These are phyloP conservation scores for Pocillopora damicornis DNA, from an alignment of 64 coral and sea anemone species.

Conservation along the genomic window DNA sequence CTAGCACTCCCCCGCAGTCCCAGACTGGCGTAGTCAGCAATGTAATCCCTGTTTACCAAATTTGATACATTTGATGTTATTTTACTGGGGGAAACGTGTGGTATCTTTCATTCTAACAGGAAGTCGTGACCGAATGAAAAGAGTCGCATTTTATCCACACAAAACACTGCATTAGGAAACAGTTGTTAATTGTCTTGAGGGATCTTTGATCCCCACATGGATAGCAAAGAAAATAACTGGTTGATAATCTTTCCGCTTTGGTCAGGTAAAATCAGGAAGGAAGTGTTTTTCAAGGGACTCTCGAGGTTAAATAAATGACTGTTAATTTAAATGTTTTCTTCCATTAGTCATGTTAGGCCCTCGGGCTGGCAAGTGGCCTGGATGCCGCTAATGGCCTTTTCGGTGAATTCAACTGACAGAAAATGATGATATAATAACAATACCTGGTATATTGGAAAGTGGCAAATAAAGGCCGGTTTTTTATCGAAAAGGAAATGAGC, in stretches of 20 bases:
- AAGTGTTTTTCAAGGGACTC: neutral
- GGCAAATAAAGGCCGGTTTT: neutral
- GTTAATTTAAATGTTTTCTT: neutral
- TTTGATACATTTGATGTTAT: too few relatives aligned
- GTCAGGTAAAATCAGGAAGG: slow-evolving; percentile 34
- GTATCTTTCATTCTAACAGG: too few relatives aligned
- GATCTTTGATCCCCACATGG: neutral
- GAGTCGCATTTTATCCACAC: too few relatives aligned
- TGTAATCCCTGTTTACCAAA: too few relatives aligned
- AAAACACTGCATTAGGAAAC: neutral
- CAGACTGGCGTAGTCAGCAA: too few relatives aligned
- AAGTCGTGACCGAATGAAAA: too few relatives aligned
- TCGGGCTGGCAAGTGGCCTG: neutral
- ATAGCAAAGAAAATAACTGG: slow-evolving; percentile 5
- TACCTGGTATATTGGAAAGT: neutral
- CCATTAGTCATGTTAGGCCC: slow-evolving; percentile 14
- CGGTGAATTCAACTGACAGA: neutral
- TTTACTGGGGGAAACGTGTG: too few relatives aligned
- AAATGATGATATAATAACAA: neutral
- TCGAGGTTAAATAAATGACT: slow-evolving; percentile 13
- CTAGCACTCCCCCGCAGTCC: too few relatives aligned
- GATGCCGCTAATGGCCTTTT: slow-evolving; percentile 17
- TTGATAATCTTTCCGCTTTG: slow-evolving; percentile 9
- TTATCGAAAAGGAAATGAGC: neutral
- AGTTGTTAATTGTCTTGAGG: neutral